These are phyloP conservation scores for Poeciliopsis occidentalis DNA, from an alignment of 2,113 vertebrate genomes.

Conservation along the genomic window DNA sequence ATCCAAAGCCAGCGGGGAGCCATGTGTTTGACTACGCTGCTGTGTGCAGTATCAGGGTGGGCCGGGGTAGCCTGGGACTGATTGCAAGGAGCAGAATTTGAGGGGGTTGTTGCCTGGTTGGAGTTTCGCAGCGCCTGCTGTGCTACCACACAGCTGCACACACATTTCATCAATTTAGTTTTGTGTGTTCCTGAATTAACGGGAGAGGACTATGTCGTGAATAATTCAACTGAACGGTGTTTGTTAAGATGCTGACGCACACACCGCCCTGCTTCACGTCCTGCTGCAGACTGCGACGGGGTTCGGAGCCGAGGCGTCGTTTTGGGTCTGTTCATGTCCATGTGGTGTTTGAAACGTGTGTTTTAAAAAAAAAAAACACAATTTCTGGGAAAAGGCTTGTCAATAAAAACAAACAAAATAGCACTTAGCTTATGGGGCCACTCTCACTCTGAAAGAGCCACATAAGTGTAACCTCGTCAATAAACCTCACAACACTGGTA, in stretches of 20 bases:
- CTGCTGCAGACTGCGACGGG: conserved; percentile 22
- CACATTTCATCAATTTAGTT: conserved; percentile 48
- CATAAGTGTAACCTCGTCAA: neutral
- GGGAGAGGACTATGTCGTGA: conserved; percentile 24
- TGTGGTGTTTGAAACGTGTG: neutral
- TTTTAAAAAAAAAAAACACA: neutral
- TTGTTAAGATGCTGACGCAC: conserved; percentile 43
- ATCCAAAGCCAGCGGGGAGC: conserved; percentile 63
- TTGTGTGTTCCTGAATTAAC: conserved; percentile 29
- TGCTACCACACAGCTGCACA: conserved; percentile 25
- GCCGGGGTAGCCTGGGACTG: conserved; percentile 61
- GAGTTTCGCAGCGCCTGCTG: conserved; percentile 36
- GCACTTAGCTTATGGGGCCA: neutral
- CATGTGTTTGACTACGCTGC: conserved; percentile 53
- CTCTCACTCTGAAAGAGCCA: neutral
- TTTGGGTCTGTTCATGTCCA: neutral
- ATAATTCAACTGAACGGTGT: conserved; percentile 30
- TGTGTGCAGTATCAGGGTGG: conserved; percentile 62
- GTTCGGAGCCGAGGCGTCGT: conserved; percentile 6
- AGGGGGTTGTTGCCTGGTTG: conserved; percentile 35
- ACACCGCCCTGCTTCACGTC: conserved; percentile 29
- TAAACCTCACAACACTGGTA: neutral
- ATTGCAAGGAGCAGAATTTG: conserved; percentile 39
- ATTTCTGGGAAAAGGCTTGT: neutral
- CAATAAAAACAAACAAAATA: neutral